phyloP scores from a whole-genome alignment of 2,797 vertebrate species.

The Chelonia mydas region DNA sequence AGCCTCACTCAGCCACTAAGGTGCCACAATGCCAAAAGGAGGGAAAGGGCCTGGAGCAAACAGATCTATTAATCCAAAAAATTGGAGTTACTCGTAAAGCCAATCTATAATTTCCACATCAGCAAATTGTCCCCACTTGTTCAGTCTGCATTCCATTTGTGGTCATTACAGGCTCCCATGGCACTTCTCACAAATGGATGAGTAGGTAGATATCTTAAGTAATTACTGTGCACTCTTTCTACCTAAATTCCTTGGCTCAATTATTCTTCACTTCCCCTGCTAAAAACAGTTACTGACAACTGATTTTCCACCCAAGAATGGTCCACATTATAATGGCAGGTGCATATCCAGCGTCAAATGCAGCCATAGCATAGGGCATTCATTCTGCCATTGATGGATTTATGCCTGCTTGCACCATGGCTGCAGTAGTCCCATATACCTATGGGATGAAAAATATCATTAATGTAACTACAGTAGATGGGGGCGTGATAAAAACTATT shows the following conservation, averaged over 20 bases:
- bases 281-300: conserved; percentile 35
- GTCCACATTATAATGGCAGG: not conserved
- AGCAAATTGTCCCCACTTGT: not conserved
- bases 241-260: not conserved
- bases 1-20: no score
- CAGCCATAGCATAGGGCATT: fast-evolving
- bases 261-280: not conserved
- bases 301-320: conserved; percentile 41
- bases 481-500: not conserved
- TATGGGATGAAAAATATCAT: not conserved
- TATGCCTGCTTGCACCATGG: not conserved
- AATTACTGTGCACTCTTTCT: conserved; percentile 10
- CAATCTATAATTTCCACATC: not conserved
- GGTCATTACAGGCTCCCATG: not conserved
- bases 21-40: not conserved
- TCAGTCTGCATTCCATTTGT: not conserved
- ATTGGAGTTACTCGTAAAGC: fast-evolving
- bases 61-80: not conserved
- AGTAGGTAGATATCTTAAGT: not conserved
- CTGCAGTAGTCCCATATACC: not conserved
- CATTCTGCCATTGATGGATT: not conserved
- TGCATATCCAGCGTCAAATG: conserved; percentile 20
- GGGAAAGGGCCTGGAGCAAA: not conserved
- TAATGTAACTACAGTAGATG: not conserved
- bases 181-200: not conserved